Base-by-base conservation (phyloP, 2,888 invertebrate species). In the Nesidiocoris tenuis region DNA sequence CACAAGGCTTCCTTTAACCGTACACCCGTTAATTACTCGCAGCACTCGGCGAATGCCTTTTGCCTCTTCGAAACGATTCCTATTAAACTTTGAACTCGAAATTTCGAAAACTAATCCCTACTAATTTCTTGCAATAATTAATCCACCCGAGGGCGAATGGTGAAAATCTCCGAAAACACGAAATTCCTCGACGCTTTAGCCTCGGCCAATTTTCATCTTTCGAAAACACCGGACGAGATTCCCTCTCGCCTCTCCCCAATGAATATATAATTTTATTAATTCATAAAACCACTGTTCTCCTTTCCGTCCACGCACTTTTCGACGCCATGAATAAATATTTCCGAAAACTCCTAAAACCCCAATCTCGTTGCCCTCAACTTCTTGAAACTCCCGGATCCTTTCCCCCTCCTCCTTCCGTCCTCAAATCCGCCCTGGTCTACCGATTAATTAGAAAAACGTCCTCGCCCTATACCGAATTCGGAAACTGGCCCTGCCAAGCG, bases 241-340 rank as follows among this genome's bases (percentile, higher is more conserved):
- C 63, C 3, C 72, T 39, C n/a, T 71, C 66, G 39, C 19, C 56
- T 55, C 25, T 56, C 68, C 24, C 77, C 77, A 77, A 75, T 77
- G 77, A 77, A 77, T 77, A 75, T 77, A 77, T 77, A 77, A 77
- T 77, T 75, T 75, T 77, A 77, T 77, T 77, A 77, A 77, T 77
- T 77, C 75, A 39, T 75, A 61, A 77, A 77, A 77, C 71, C 75
- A 65, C 75, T 75, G 71, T 77, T 77, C 77, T 59, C 71, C 68
- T 71, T 75, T 61, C 63, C 24, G 25, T 63, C 74, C 17, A 2
- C 55, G 7, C 24, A 19, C 39, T 66, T 75, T 61, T 66, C 67
- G 66, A 67, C 22, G 54, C 76, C 76, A 76, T 76, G 76, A 76
- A 76, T 76, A 76, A 76, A 76, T 76, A 76, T 76, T 70, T 64